Conservation (phyloP, 2,888 invertebrate species). For the Coelogynopora nodosa region DNA sequence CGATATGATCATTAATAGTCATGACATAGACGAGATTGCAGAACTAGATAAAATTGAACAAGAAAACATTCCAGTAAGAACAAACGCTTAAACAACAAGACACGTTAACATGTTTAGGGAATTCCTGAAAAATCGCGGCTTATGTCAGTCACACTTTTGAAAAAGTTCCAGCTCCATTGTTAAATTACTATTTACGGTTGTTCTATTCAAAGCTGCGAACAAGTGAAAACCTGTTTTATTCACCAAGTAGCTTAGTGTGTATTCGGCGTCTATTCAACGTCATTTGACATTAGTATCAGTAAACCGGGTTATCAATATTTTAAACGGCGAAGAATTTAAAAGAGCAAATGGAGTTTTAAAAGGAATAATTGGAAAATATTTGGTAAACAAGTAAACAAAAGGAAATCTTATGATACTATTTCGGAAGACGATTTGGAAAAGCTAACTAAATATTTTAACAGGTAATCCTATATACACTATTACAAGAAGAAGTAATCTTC, state of each 20-base stretch:
- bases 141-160: neutral
- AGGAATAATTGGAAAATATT: neutral
- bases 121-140: neutral
- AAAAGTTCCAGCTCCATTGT: neutral
- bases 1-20: neutral
- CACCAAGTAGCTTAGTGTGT: conserved; percentile 14
- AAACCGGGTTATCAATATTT: conserved; percentile 12
- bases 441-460: conserved; percentile 28
- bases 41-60: neutral
- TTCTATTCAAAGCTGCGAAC: neutral
- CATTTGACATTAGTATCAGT: conserved; percentile 12
- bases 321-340: neutral
- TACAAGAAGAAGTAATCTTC: conserved; percentile 9
- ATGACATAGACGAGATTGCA: neutral
- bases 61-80: neutral
- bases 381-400: conserved; percentile 15
- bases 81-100: neutral
- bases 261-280: conserved; percentile 28
- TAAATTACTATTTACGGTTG: neutral
- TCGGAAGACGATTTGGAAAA: conserved; percentile 8
- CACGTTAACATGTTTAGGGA: neutral
- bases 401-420: neutral
- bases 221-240: conserved; percentile 2
- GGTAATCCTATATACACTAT: neutral
- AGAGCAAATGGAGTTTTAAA: neutral